phyloP scores from a whole-genome alignment of 2,888 invertebrate genomes.

The Mimas tiliae region DNA sequence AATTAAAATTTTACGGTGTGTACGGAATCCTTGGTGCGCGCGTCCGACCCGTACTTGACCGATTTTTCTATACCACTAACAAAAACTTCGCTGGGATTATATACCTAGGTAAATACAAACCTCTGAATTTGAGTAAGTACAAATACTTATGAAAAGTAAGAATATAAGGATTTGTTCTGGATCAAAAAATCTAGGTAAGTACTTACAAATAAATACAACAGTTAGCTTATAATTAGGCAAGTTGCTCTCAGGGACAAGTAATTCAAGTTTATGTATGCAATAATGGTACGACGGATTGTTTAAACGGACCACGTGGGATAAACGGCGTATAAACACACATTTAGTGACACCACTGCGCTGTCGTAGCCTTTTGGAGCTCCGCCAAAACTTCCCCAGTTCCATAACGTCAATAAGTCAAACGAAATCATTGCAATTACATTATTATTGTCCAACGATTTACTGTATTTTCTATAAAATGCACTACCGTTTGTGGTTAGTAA shows the following conservation, averaged over 20 bases:
- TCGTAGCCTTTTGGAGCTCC: conserved; percentile 14
- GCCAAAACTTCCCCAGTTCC: background rate
- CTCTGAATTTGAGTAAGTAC: too few species aligned
- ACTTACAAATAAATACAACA: background rate
- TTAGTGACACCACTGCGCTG: conserved; percentile 12
- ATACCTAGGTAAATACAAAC: too few species aligned
- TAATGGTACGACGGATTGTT: background rate
- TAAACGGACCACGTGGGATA: background rate
- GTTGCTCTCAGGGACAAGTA: background rate
- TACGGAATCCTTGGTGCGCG: too few species aligned
- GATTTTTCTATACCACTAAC: too few species aligned
- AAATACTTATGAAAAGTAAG: too few species aligned
- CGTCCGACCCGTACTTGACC: too few species aligned
- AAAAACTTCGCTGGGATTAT: too few species aligned
- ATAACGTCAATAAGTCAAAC: background rate
- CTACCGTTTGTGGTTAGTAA: too few species aligned
- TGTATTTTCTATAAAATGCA: too few species aligned
- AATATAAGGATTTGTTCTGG: background rate
- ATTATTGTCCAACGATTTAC: too few species aligned
- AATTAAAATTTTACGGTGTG: too few species aligned
- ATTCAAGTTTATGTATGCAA: conserved; percentile 17
- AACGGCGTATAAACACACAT: conserved; percentile 18
- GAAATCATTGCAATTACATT: background rate
- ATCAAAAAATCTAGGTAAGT: background rate
- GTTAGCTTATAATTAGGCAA: background rate